Evolutionary conservation across 1,140 invertebrate genomes (phyloP).

Genomic region (Drosophila ercepeae): DNA sequence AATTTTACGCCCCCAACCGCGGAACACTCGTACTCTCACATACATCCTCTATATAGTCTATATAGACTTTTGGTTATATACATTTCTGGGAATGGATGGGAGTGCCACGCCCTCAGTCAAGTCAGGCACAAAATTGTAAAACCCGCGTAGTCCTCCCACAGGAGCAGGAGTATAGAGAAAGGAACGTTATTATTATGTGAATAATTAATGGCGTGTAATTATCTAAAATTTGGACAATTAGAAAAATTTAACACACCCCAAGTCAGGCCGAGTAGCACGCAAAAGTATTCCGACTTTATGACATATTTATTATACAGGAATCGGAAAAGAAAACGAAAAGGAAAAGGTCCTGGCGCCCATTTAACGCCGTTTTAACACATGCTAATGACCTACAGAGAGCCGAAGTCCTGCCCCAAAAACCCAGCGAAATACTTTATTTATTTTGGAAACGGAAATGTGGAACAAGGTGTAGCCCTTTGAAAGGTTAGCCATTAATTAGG

Average conservation of each 20-base stretch:
- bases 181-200: constrained; percentile 71
- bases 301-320: constrained; percentile 71
- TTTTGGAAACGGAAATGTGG: constrained; percentile 30
- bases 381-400: constrained; percentile 62
- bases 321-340: constrained; percentile 12
- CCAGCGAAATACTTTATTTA: constrained; percentile 40
- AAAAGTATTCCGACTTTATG: constrained; percentile 62
- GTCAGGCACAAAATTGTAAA: constrained; percentile 73
- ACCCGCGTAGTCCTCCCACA: constrained; percentile 5
- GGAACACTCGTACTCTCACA: too few relatives aligned
- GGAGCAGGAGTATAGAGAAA: constrained; percentile 7
- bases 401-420: constrained; percentile 19
- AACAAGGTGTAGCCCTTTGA: constrained; percentile 76
- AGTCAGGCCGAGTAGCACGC: background rate
- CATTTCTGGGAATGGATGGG: constrained; percentile 2
- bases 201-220: constrained; percentile 82
- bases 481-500: constrained; percentile 80
- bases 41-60: constrained; percentile 7
- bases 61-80: constrained; percentile 44
- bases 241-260: constrained; percentile 73
- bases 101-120: constrained; percentile 44
- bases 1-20: constrained; percentile 65
- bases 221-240: constrained; percentile 82
- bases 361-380: constrained; percentile 81
- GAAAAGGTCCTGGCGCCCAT: constrained; percentile 67